These are phyloP conservation scores for Tanytarsus gracilentus DNA, from an alignment of 2,888 invertebrate genomes.

Conservation along the genomic window DNA sequence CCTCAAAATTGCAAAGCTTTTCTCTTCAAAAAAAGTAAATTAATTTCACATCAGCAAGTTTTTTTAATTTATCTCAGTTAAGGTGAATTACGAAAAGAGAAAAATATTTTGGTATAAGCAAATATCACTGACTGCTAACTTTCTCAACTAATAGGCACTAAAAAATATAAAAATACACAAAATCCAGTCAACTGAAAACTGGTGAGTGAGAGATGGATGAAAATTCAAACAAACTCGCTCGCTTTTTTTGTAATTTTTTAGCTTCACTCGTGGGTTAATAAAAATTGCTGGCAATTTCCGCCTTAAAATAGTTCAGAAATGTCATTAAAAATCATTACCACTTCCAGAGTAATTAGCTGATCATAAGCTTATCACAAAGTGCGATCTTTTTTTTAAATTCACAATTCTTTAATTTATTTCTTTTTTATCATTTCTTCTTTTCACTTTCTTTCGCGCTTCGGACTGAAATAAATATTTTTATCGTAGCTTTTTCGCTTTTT, in stretches of 20 bases:
- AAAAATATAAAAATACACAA: background rate
- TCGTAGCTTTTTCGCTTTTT: background rate
- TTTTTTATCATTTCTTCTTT: background rate
- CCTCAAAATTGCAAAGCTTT: too few relatives aligned
- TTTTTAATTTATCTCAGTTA: too few relatives aligned
- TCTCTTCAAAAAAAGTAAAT: background rate
- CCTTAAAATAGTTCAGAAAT: background rate
- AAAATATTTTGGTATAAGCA: background rate
- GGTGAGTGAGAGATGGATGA: background rate
- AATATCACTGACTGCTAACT: background rate
- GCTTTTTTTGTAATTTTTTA: conserved; percentile 1
- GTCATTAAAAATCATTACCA: background rate
- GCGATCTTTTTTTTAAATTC: background rate
- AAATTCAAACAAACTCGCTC: background rate
- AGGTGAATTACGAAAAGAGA: background rate
- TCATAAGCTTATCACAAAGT: background rate
- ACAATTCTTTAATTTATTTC: background rate
- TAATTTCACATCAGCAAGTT: background rate
- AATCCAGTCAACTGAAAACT: conserved; percentile 5
- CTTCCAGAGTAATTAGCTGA: background rate
- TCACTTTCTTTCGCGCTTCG: background rate
- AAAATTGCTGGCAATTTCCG: background rate
- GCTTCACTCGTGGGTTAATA: too few relatives aligned
- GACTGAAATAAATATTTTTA: background rate
- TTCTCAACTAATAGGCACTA: conserved; percentile 4